Evolutionary conservation across 2,888 invertebrate species (phyloP).

Genomic region (Pterostichus niger): DNA sequence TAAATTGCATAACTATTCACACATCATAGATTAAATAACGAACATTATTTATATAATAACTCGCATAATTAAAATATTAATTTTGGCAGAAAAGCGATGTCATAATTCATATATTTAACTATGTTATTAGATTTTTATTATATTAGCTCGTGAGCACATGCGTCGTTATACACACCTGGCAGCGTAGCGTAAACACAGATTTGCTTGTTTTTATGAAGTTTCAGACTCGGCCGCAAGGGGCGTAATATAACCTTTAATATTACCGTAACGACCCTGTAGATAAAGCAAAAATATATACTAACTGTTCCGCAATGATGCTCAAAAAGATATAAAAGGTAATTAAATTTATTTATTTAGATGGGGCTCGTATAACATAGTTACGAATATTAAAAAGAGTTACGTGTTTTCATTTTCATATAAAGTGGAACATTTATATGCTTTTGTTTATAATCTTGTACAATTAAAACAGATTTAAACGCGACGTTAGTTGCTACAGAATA

Average conservation of each 20-base stretch:
- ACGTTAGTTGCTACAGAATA: too few relatives aligned
- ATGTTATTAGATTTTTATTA: conserved; percentile 7
- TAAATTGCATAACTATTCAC: too few relatives aligned
- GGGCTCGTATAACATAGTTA: conserved; percentile 6
- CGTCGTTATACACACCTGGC: conserved; percentile 57
- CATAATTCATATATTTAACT: conserved; percentile 1
- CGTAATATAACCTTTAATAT: conserved; percentile 38
- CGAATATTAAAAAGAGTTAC: conserved; percentile 25
- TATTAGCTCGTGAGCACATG: neutral
- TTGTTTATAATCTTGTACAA: too few relatives aligned
- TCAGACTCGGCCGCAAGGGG: conserved; percentile 12
- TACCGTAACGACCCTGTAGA: conserved; percentile 32
- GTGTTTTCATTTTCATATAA: conserved; percentile 35
- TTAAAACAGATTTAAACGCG: too few relatives aligned
- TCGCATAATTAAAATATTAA: neutral
- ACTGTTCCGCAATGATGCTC: conserved; percentile 26
- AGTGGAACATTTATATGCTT: neutral
- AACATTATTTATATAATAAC: too few relatives aligned
- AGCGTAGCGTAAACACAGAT: conserved; percentile 32
- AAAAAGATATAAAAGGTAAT: conserved; percentile 49
- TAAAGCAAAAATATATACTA: conserved; percentile 40
- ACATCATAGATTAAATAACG: too few relatives aligned
- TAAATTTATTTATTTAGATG: conserved; percentile 41
- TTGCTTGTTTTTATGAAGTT: conserved; percentile 40
- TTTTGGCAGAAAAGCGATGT: neutral